These are phyloP conservation scores for Pyralis farinalis DNA, from an alignment of 2,888 invertebrate genomes.

Conservation along the genomic window DNA sequence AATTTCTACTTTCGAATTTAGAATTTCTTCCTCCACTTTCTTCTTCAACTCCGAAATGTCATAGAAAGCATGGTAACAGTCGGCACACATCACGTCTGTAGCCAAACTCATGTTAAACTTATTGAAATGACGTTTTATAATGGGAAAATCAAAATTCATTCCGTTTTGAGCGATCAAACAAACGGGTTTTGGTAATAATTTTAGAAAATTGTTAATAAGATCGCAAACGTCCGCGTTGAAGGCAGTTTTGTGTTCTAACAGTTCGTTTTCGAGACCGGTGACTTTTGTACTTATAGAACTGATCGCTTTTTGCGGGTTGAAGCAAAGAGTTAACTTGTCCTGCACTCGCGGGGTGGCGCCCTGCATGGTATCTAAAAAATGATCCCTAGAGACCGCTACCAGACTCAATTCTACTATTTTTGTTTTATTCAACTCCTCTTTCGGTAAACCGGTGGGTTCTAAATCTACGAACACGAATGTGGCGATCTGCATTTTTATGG, in stretches of 20 bases:
- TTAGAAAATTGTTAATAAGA: constrained; percentile 82
- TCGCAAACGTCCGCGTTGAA: constrained; percentile 81
- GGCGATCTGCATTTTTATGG: constrained; percentile 49
- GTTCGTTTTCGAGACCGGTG: constrained; percentile 84
- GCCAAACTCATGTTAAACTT: constrained; percentile 58
- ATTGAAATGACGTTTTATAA: constrained; percentile 82
- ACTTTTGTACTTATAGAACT: constrained; percentile 51
- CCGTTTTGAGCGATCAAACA: constrained; percentile 93
- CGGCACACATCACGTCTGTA: constrained; percentile 80
- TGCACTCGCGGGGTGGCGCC: constrained; percentile 82
- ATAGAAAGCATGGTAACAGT: constrained; percentile 62
- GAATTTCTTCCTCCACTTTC: constrained; percentile 6
- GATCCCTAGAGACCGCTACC: constrained; percentile 77
- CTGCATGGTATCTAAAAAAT: constrained; percentile 52
- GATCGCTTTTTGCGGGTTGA: constrained; percentile 83
- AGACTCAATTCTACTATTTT: constrained; percentile 86
- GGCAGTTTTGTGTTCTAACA: constrained; percentile 81
- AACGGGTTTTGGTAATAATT: constrained; percentile 83
- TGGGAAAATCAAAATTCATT: constrained; percentile 87
- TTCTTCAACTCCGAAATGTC: constrained; percentile 46
- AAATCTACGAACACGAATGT: constrained; percentile 87
- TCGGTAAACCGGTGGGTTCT: constrained; percentile 86
- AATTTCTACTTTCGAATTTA: background rate
- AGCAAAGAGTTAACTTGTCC: constrained; percentile 86
- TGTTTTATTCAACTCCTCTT: constrained; percentile 70